These are phyloP conservation scores for Platyura marginata DNA, from an alignment of 1,140 invertebrate genomes.

Conservation along the genomic window DNA sequence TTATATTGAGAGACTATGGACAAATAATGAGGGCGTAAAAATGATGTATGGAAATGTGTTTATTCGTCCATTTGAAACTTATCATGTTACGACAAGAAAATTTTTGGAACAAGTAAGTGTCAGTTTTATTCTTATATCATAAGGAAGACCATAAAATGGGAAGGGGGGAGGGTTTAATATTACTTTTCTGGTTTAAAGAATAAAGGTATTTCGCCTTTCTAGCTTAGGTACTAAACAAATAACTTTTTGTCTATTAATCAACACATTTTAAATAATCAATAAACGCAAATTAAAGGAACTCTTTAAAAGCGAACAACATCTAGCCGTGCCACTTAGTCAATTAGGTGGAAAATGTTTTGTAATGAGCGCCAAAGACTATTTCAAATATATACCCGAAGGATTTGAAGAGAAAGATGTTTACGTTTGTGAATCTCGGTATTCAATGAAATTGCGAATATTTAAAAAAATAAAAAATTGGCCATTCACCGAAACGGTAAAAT, in stretches of 20 bases:
- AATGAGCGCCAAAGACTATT: slow-evolving; percentile 89
- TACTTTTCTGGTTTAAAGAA: no score
- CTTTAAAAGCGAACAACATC: slow-evolving; percentile 79
- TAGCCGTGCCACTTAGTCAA: slow-evolving; percentile 63
- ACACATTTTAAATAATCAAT: not conserved
- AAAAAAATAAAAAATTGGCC: slow-evolving; percentile 93
- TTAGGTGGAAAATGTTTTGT: slow-evolving; percentile 87
- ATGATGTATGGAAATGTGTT: slow-evolving; percentile 77
- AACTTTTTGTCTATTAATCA: slow-evolving; percentile 12
- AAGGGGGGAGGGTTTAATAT: no score
- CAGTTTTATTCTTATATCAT: slow-evolving; percentile 13
- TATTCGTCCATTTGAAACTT: slow-evolving; percentile 75
- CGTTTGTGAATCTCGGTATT: slow-evolving; percentile 93
- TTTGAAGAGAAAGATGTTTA: slow-evolving; percentile 90
- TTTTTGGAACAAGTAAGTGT: slow-evolving; percentile 91
- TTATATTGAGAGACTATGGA: slow-evolving; percentile 74
- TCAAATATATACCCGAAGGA: slow-evolving; percentile 69
- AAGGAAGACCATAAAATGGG: no score
- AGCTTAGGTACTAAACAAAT: not conserved
- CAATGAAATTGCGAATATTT: slow-evolving; percentile 63
- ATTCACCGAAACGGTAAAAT: slow-evolving; percentile 26
- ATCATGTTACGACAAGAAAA: slow-evolving; percentile 84
- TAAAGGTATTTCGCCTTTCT: no score
- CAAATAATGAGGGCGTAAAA: slow-evolving; percentile 61
- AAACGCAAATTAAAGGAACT: no score